These are phyloP conservation scores for Sciurus niger DNA, from an alignment of 2,113 vertebrate species.

Conservation along the genomic window DNA sequence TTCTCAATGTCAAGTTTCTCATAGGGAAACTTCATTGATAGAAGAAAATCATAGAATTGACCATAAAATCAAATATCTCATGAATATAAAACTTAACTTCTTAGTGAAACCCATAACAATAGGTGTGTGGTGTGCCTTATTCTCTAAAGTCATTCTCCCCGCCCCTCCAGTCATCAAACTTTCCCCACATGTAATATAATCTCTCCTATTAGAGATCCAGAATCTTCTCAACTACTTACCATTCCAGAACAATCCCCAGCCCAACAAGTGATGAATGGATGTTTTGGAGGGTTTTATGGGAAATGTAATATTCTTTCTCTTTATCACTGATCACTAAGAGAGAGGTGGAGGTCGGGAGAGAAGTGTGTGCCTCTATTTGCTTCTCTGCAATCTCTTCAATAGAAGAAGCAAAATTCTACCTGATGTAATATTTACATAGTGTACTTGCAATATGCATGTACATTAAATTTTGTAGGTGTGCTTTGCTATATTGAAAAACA, in stretches of 20 bases:
- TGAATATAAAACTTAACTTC: conserved; percentile 43
- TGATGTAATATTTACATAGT: not conserved
- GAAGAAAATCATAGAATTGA: conserved; percentile 21
- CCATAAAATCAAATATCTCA: conserved; percentile 39
- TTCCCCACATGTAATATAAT: not conserved
- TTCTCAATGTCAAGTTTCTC: conserved; percentile 54
- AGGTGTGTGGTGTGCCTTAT: not conserved
- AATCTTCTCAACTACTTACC: conserved; percentile 35
- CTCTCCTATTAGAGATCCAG: not conserved
- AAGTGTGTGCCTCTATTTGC: not conserved
- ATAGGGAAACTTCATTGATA: not conserved
- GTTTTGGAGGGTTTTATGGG: conserved; percentile 27
- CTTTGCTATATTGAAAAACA: conserved; percentile 78
- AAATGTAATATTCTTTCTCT: conserved; percentile 13
- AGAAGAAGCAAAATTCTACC: conserved; percentile 46
- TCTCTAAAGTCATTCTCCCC: conserved; percentile 4
- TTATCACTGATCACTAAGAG: not conserved
- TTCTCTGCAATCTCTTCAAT: conserved; percentile 50
- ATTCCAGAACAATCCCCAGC: conserved; percentile 15
- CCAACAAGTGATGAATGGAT: conserved; percentile 25
- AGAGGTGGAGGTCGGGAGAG: not conserved
- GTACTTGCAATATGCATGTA: conserved; percentile 68
- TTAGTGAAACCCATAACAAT: conserved; percentile 50
- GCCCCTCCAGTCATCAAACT: conserved; percentile 24
- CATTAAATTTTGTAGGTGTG: conserved; percentile 78